phyloP scores from a whole-genome alignment of 2,797 vertebrate species.

The Harpagifer antarcticus region DNA sequence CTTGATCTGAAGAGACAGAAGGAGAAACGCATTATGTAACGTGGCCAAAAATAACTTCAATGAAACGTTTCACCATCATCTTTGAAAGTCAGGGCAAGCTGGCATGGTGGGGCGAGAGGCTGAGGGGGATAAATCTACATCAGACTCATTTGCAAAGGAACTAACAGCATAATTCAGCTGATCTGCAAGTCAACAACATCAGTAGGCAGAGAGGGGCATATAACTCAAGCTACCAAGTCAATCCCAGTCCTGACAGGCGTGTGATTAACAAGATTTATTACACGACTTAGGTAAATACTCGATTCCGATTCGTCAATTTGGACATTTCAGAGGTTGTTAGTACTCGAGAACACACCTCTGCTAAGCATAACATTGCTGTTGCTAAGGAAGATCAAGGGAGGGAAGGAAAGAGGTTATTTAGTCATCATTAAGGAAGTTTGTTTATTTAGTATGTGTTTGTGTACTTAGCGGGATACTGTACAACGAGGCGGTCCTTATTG shows the following conservation, averaged over 20 bases:
- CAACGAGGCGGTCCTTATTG: too few relatives aligned
- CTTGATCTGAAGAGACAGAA: slow-evolving; percentile 56
- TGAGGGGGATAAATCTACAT: slow-evolving; percentile 57
- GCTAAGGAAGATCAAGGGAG: too few relatives aligned
- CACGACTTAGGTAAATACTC: too few relatives aligned
- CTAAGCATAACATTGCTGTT: too few relatives aligned
- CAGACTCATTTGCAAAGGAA: slow-evolving; percentile 56
- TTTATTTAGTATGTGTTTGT: too few relatives aligned
- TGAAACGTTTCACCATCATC: slow-evolving; percentile 42
- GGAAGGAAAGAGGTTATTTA: too few relatives aligned
- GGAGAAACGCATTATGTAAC: slow-evolving; percentile 63
- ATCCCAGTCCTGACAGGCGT: slow-evolving; percentile 19
- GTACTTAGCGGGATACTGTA: too few relatives aligned
- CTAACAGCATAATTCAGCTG: slow-evolving; percentile 46
- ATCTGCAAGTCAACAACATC: slow-evolving; percentile 53
- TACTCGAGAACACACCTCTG: too few relatives aligned
- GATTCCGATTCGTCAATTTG: too few relatives aligned
- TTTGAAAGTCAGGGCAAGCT: slow-evolving; percentile 49
- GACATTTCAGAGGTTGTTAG: too few relatives aligned
- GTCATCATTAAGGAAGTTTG: too few relatives aligned
- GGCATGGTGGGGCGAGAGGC: slow-evolving; percentile 27
- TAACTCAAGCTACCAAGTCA: slow-evolving; percentile 36
- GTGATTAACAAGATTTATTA: neutral
- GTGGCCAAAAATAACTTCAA: slow-evolving; percentile 56
- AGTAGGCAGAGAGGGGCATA: slow-evolving; percentile 30